Base-by-base conservation (phyloP, 1,140 invertebrate genomes). In the Artemia franciscana region DNA sequence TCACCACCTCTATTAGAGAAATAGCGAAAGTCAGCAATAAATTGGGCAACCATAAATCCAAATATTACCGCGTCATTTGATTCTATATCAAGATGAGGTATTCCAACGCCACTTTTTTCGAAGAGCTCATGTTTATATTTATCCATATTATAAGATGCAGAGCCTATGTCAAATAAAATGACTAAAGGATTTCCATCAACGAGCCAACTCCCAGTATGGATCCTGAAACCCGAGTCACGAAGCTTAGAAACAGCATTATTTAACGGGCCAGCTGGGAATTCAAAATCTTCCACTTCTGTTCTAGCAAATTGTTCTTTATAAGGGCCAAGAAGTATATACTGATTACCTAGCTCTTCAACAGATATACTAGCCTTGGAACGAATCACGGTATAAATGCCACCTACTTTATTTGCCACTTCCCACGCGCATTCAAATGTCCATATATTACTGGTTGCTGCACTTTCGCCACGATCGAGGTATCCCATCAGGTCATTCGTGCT, bases 151-250 rank as follows among this genome's bases (percentile, higher is more conserved):
- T 89, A 95, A 1, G 91, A 86, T 1, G 84, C 92, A 4, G 90
- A 93, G 4, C 91, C 91, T 71, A 99, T 91, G 72, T 99, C 95
- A 75, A 99, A 97, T 0, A 99, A 76, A 65, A 99, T 84, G 56
- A 99, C 85, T 74, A 96, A 91, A 0, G 96, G 96, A 77, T 95
- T 98, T 21, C 96, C 96, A 73, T 99, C 96, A 5, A 99, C 96
- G 23, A 99, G 73, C 96, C 96, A 99, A 25, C 92, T 84, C 24
- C 95, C 95, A 64, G 88, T 93, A 69, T 91, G 81, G 9, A 93
- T 89, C 78, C 90, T 89, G 70, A 89, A 91, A 62, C 95, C 95
- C 70, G 84, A 80, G 63, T 88, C 81, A 59, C 89, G 79, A 74
- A 98, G 76, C 24, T 79, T 78, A 67, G 88, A 81, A 3, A 97